phyloP scores from a whole-genome alignment of 2,113 vertebrate genomes.

The Zapornia atra region DNA sequence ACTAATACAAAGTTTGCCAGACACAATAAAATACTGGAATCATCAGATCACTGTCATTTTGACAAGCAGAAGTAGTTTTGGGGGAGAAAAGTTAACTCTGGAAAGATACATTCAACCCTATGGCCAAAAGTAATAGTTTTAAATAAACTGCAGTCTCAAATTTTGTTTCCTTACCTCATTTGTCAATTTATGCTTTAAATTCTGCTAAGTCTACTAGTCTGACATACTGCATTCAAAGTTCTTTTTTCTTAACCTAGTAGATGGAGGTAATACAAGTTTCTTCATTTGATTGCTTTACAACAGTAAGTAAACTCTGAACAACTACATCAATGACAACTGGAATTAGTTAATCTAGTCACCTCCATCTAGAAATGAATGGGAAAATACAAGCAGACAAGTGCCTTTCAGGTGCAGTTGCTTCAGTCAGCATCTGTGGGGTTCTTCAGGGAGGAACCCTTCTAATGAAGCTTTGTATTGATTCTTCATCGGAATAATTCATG shows the following conservation, averaged over 20 bases:
- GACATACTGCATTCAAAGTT: background rate
- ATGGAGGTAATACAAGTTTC: background rate
- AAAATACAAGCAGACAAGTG: background rate
- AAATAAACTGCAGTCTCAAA: background rate
- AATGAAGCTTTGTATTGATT: background rate
- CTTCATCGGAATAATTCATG: background rate
- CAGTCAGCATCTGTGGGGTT: background rate
- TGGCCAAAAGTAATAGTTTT: background rate
- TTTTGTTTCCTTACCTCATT: background rate
- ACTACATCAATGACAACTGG: background rate
- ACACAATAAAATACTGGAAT: constrained; percentile 4
- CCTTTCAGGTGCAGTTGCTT: background rate
- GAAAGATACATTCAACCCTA: background rate
- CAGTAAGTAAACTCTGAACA: background rate
- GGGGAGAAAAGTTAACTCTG: background rate
- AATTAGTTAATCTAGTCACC: background rate
- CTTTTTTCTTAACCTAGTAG: background rate
- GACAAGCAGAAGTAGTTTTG: background rate
- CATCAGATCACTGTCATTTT: background rate
- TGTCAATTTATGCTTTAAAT: background rate
- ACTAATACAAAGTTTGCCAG: background rate
- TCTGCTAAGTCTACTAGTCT: background rate
- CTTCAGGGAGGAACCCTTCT: background rate
- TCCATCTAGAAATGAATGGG: background rate
- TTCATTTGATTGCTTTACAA: background rate